Percentiles rank a stretch among this genome's conserved stretches.
Evolutionary conservation across 1,140 invertebrate genomes (phyloP).

Genomic region (Apis dorsata): DNA sequence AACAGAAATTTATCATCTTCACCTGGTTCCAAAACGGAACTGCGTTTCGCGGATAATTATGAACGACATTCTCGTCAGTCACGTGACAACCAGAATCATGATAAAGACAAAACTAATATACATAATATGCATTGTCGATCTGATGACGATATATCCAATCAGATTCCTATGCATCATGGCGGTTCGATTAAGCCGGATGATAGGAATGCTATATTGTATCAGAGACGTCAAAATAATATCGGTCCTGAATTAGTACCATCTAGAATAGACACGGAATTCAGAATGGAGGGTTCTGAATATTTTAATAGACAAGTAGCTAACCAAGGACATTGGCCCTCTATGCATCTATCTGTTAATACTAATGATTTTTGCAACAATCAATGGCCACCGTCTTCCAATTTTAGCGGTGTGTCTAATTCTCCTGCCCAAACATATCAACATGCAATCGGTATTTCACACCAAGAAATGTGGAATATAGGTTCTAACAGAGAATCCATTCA

Average conservation of each 20-base stretch:
- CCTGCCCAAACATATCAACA: constrained; percentile 35
- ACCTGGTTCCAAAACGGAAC: constrained; percentile 43
- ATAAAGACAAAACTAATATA: constrained; percentile 31
- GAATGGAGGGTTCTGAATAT: constrained; percentile 45
- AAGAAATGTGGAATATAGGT: constrained; percentile 48
- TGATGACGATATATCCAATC: constrained; percentile 25
- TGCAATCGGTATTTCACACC: constrained; percentile 22
- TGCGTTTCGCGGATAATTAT: constrained; percentile 70
- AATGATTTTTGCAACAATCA: constrained; percentile 45
- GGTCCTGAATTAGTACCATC: neutral
- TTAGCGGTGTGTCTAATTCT: constrained; percentile 24
- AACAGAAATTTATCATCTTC: constrained; percentile 4
- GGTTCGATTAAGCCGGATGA: constrained; percentile 20
- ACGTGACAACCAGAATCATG: constrained; percentile 40
- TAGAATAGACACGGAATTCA: constrained; percentile 45
- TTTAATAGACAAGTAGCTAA: constrained; percentile 50
- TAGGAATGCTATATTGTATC: constrained; percentile 44
- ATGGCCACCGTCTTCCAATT: constrained; percentile 36
- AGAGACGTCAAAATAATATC: constrained; percentile 38
- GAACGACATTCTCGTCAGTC: constrained; percentile 66
- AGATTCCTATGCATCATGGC: neutral
- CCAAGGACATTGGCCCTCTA: constrained; percentile 38
- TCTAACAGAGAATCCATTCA: neutral
- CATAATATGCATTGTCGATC: neutral
- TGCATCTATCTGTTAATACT: neutral